phyloP scores from a whole-genome alignment of 1,140 invertebrate species.

The Caenorhabditis latens region DNA sequence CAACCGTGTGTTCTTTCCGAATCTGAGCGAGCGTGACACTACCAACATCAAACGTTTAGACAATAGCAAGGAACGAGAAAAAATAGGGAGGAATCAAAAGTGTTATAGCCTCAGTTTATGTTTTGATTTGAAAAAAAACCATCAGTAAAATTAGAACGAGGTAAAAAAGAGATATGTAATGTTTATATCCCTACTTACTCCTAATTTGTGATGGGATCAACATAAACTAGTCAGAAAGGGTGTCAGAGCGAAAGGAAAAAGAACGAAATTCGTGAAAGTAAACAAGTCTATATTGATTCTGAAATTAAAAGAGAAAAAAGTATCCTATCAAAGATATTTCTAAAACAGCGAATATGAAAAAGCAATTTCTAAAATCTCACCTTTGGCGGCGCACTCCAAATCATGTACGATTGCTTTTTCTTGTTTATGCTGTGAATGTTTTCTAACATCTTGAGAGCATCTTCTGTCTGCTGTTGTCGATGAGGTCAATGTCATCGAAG shows the following conservation, averaged over 20 bases:
- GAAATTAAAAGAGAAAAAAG: no score
- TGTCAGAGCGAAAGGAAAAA: background rate
- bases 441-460: constrained; percentile 40
- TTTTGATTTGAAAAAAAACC: no score
- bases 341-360: background rate
- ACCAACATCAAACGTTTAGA: background rate
- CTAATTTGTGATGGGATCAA: constrained; percentile 21
- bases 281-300: no score
- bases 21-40: background rate
- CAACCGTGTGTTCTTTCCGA: constrained; percentile 11
- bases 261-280: no score
- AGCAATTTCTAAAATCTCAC: background rate
- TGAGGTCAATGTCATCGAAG: constrained; percentile 5
- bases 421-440: constrained; percentile 40
- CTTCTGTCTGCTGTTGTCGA: constrained; percentile 10
- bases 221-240: background rate
- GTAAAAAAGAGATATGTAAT: background rate
- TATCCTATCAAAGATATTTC: no score
- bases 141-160: background rate
- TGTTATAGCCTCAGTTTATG: no score
- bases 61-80: background rate
- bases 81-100: background rate
- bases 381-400: constrained; percentile 49
- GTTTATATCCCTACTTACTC: constrained; percentile 4
- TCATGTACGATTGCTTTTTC: constrained; percentile 59